Conservation (phyloP, 2,888 invertebrate species). For the Cordylochernes scorpioides region DNA sequence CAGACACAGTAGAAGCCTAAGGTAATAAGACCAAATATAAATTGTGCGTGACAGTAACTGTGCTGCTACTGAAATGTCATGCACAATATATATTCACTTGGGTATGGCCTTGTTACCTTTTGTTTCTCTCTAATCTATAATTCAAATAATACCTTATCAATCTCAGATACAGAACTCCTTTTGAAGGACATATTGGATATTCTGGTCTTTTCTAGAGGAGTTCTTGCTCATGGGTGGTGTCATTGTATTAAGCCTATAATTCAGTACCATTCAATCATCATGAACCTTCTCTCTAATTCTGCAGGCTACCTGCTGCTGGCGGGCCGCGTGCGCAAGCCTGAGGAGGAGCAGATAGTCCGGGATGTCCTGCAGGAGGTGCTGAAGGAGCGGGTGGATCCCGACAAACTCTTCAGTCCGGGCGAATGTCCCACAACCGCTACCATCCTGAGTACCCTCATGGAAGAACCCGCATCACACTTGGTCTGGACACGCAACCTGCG, state of each 20-base stretch:
- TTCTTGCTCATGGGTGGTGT: not conserved
- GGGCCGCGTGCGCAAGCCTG: conserved; percentile 56
- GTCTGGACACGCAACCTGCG: conserved; percentile 88
- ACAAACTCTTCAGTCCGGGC: conserved; percentile 15
- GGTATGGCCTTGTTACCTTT: too few species aligned
- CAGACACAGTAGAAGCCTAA: too few species aligned
- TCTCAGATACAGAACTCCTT: too few species aligned
- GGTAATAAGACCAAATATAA: too few species aligned
- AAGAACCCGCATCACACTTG: conserved; percentile 42
- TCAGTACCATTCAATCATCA: not conserved
- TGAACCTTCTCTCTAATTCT: conserved; percentile 2
- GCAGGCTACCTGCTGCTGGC: conserved; percentile 61
- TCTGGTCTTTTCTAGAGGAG: too few species aligned
- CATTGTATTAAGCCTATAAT: not conserved
- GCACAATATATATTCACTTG: too few species aligned
- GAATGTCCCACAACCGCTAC: too few species aligned
- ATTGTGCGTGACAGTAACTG: too few species aligned
- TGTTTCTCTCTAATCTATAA: too few species aligned
- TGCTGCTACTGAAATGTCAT: too few species aligned
- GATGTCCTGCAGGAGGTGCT: conserved; percentile 45
- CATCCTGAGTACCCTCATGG: conserved; percentile 1
- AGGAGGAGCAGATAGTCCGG: conserved; percentile 39
- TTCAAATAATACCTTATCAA: too few species aligned
- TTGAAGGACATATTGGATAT: too few species aligned
- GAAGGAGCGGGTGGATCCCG: conserved; percentile 38